Evolutionary conservation across 2,888 invertebrate genomes (phyloP), one percentile per base, ranked within the genome.

Genomic region (Petrolisthes cinctipes): DNA sequence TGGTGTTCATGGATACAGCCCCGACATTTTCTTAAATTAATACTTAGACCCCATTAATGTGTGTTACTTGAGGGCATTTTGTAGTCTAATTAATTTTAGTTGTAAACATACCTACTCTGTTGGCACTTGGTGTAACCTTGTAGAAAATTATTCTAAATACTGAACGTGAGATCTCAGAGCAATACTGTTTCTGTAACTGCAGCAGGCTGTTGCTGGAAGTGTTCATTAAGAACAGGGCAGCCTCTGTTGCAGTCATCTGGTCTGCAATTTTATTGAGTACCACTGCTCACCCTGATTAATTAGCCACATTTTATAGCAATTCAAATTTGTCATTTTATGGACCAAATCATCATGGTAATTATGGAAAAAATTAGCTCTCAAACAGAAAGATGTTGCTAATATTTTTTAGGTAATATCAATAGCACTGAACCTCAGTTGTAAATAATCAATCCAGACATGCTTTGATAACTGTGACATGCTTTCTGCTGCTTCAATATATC

Each of bases 401-500:
- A 37, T 37, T 37, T 37, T 37, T 37, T 37, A 37, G 37, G 37
- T 37, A 37, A 37, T 37, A 37, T 37, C 37, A 37, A 37, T 37
- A 37, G 37, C 37, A 37, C 37, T 37, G 37, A 37, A 37, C 37
- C 37, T 37, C 37, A 2, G 37, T 37, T 37, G 37, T 37, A 37
- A 37, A 37, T 37, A 37, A 37, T 37, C 37, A 37, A 37, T 37
- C 37, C 37, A 37, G 37, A 37, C 37, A 37, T 37, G 37, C 37
- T 37, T 37, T 37, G 37, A 37, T 37, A 37, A 37, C 37, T 71
- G 20, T 71, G 71, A 71, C 71, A 71, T 71, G 71, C 71, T 71
- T 20, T 71, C 71, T 71, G 71, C 71, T 71, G 14, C 71, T n/a
- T n/a, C 71, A 71, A n/a, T 71, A n/a, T n/a, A 71, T 61, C 61